Conservation (phyloP, 1,140 invertebrate species). For the Lerema accius region DNA sequence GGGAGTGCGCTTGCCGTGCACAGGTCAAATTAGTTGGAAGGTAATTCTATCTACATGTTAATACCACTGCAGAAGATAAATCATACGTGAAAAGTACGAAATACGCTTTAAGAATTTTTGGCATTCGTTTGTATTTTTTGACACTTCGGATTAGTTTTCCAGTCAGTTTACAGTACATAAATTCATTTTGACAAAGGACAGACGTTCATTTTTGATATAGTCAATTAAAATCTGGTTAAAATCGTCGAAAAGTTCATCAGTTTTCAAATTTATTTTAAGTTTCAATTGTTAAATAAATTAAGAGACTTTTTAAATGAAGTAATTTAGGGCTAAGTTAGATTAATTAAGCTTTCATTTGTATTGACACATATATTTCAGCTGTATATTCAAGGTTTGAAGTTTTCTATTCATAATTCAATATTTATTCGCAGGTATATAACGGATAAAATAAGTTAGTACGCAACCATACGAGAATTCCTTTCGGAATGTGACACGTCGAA, state of each 20-base stretch:
- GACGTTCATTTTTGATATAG: no score
- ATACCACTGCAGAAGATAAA: not conserved
- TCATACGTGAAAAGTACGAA: not conserved
- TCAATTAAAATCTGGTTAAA: no score
- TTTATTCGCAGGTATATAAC: not conserved
- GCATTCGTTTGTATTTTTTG: no score
- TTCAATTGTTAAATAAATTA: no score
- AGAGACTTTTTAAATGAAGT: not conserved
- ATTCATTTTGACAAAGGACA: no score
- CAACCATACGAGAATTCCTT: conserved; percentile 47
- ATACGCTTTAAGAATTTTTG: conserved; percentile 69
- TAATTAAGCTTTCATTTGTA: not conserved
- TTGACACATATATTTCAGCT: not conserved
- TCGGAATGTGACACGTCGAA: conserved; percentile 60
- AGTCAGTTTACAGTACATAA: conserved; percentile 27
- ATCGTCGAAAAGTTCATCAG: no score
- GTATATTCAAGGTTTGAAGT: not conserved
- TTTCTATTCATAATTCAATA: not conserved
- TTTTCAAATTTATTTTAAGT: no score
- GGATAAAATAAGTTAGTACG: conserved; percentile 45
- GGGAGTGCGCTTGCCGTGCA: conserved; percentile 51
- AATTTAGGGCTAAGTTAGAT: not conserved
- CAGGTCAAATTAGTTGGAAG: conserved; percentile 48
- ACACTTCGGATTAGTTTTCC: no score
- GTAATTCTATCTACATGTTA: conserved; percentile 23